Percentiles rank a stretch among this genome's conserved stretches.
Conservation (phyloP, 2,797 vertebrate species). For the Numenius phaeopus region DNA sequence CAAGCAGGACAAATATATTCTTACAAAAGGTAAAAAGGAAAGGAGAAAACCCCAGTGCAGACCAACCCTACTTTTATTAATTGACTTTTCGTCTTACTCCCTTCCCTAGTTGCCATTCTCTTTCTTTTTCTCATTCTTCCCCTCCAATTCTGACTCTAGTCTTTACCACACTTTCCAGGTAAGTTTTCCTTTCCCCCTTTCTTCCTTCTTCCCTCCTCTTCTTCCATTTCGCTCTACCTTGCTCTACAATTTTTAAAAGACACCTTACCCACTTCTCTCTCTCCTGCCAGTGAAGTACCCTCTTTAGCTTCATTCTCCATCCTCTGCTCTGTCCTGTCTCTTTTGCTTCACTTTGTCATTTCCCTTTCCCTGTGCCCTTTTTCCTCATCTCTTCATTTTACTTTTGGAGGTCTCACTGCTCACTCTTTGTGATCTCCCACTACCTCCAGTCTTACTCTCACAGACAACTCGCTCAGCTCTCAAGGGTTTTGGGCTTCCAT, state of each 20-base stretch:
- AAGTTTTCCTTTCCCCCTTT: not conserved
- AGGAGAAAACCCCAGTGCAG: not conserved
- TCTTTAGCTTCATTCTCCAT: not conserved
- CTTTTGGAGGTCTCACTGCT: not conserved
- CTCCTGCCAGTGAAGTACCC: too few relatives aligned
- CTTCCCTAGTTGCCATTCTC: not conserved
- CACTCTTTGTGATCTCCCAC: not conserved
- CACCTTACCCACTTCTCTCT: not conserved
- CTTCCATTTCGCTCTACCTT: not conserved
- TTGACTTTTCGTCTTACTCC: not conserved
- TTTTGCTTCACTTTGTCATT: not conserved
- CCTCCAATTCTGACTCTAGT: not conserved
- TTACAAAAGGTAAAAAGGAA: not conserved
- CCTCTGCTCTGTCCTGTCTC: not conserved
- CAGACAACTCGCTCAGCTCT: not conserved
- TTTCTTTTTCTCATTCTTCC: not conserved
- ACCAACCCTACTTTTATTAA: not conserved
- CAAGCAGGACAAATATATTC: not conserved
- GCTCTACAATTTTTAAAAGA: not conserved
- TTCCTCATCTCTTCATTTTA: not conserved
- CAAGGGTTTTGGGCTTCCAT: not conserved
- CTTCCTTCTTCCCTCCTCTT: not conserved
- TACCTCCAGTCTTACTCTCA: not conserved
- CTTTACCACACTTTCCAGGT: not conserved
- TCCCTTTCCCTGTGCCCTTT: not conserved